Base-by-base conservation (phyloP, 2,797 vertebrate genomes). In the Emys orbicularis region DNA sequence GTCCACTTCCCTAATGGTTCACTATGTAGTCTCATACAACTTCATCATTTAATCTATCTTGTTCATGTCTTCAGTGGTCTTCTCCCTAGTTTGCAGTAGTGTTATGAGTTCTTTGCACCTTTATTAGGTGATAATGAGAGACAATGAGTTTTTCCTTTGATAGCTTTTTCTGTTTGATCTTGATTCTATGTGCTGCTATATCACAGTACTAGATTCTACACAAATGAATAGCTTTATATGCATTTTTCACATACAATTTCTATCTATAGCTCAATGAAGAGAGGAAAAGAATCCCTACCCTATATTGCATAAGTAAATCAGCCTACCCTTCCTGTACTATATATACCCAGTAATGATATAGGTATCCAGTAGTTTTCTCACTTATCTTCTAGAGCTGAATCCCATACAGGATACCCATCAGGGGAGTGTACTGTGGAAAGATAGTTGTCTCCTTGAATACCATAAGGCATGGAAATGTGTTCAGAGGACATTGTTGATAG, bases 101-200 rank as follows among this genome's bases (percentile, higher is more conserved):
- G 82, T 80, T 56, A 81, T 50, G 77, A 85, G 13, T 3, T 94
- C 94, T 96, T 97, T 89, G 82, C 96, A 96, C 92, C 37, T 94
- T 96, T 96, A 95, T 86, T 88, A 96, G 94, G 95, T 94, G 96
- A 96, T 97, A 97, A 97, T 97, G 93, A 97, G 86, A 85, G 41
- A 94, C 6, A 1, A 74, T 41, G 29, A 29, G 25, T 87, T 94
- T 95, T 97, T 76, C 12, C 91, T 95, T 96, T 96, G 89, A 94
- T 88, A 96, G 65, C 4, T 4, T 81, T 93, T 82, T 95, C 90
- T 95, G 87, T 96, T 97, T 97, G 91, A 97, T 97, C 91, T 92
- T 94, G 44, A 25, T 34, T 96, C 88, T 41, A 8, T 77, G 1
- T 92, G 56, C 53, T 80, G 86, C 44, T 89, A 1, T 65, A 80